Evolutionary conservation across 2,113 vertebrate genomes (phyloP).

Genomic region (Xyliphius kryptos): DNA sequence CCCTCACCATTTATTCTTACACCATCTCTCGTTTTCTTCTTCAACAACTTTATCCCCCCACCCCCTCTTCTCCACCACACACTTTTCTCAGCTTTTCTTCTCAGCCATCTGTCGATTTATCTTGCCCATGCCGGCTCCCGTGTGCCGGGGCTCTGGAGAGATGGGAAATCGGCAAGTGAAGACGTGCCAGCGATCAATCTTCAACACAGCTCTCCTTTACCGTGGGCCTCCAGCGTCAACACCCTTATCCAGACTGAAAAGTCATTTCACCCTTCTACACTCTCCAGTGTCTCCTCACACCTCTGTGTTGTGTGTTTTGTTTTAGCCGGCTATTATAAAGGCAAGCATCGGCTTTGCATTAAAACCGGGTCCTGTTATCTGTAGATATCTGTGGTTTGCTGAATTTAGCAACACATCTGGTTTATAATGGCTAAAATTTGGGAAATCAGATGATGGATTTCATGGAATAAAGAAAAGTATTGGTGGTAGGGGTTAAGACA

Average conservation of each 20-base stretch:
- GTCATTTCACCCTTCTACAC: slow-evolving; percentile 25
- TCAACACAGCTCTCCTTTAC: slow-evolving; percentile 32
- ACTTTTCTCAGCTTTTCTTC: slow-evolving; percentile 33
- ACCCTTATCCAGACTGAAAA: slow-evolving; percentile 37
- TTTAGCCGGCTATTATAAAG: slow-evolving; percentile 13
- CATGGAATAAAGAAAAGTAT: slow-evolving; percentile 1
- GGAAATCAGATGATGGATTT: slow-evolving; percentile 17
- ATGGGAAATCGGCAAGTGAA: slow-evolving; percentile 43
- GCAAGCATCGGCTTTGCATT: not conserved
- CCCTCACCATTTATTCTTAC: no score
- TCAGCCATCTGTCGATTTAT: slow-evolving; percentile 47
- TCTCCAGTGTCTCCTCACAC: slow-evolving; percentile 24
- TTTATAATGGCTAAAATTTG: no score
- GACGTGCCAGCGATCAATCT: slow-evolving; percentile 59
- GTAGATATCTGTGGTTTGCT: no score
- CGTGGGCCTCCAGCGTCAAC: slow-evolving; percentile 43
- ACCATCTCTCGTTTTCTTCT: no score
- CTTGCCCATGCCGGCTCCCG: slow-evolving; percentile 29
- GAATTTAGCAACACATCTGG: no score
- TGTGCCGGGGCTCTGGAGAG: slow-evolving; percentile 35
- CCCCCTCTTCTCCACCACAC: no score
- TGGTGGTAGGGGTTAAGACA: slow-evolving; percentile 37
- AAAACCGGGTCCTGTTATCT: not conserved
- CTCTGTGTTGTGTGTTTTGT: slow-evolving; percentile 33
- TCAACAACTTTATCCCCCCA: not conserved